These are phyloP conservation scores for Papilio glaucus DNA, from an alignment of 1,140 invertebrate species.

Conservation along the genomic window DNA sequence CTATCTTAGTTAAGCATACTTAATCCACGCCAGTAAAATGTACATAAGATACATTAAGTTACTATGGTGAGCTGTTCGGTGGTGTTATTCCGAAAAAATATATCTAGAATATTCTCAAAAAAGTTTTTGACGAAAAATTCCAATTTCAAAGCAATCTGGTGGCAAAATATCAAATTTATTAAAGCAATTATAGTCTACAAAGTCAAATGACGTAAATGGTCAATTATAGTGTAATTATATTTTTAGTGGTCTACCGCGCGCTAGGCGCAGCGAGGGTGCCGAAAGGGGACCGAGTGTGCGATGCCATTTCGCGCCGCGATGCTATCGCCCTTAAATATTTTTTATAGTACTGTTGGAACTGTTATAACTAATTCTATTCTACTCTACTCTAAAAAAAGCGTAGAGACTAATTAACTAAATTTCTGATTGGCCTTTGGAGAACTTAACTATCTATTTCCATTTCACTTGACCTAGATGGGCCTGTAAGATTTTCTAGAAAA, in stretches of 20 bases:
- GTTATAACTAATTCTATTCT: background rate
- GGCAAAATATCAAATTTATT: conserved; percentile 15
- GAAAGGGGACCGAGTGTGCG: background rate
- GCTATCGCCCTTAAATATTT: conserved; percentile 12
- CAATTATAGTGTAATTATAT: conserved; percentile 67
- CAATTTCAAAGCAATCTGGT: background rate
- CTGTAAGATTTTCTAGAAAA: too few species aligned
- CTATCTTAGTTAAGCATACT: too few species aligned
- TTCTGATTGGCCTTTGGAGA: too few species aligned
- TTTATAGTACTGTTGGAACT: background rate
- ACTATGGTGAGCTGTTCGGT: too few species aligned
- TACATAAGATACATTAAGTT: too few species aligned
- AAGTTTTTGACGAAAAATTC: background rate
- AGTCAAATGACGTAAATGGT: conserved; percentile 71
- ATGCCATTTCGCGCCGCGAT: background rate
- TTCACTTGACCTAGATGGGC: too few species aligned
- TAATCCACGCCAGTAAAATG: too few species aligned
- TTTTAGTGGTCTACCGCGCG: conserved; percentile 44
- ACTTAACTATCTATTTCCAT: too few species aligned
- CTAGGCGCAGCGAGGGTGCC: conserved; percentile 32
- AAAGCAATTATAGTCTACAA: conserved; percentile 44
- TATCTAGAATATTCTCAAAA: too few species aligned
- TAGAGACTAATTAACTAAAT: too few species aligned
- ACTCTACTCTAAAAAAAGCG: background rate
- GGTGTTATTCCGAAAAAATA: too few species aligned